These are phyloP conservation scores for Psilopogon haemacephalus DNA, from an alignment of 2,113 vertebrate species.

Conservation along the genomic window DNA sequence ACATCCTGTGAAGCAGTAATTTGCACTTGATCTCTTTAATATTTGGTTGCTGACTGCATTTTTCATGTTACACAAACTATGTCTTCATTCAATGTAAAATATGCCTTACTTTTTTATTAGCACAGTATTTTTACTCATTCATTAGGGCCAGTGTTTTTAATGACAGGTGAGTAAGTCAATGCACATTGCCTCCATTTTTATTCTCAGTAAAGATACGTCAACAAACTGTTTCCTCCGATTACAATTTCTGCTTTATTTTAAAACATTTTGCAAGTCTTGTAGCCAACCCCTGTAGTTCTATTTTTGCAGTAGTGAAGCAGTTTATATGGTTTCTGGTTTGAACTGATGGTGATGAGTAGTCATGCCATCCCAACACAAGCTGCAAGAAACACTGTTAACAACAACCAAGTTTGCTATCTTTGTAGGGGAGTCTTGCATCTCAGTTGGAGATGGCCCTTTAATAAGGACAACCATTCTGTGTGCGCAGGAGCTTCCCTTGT, in stretches of 20 bases:
- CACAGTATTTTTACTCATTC: not conserved
- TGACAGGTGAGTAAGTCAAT: constrained; percentile 10
- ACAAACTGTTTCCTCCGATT: not conserved
- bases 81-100: not conserved
- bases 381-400: not conserved
- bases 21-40: not conserved
- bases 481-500: not conserved
- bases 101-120: not conserved
- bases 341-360: not conserved
- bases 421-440: not conserved
- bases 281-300: not conserved
- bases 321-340: not conserved
- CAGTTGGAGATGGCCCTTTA: not conserved
- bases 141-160: not conserved
- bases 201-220: not conserved
- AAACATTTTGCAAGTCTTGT: not conserved
- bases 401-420: not conserved
- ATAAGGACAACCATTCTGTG: fast-evolving
- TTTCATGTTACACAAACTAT: not conserved
- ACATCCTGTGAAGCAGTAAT: not conserved
- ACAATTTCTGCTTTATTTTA: not conserved
- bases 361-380: not conserved
- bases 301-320: not conserved
- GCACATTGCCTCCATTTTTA: not conserved
- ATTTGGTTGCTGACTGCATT: not conserved